A percentile compares a stretch with the other conserved stretches of the same genome.
phyloP scores from a whole-genome alignment of 2,113 vertebrate genomes.

The Arothron firmamentum region DNA sequence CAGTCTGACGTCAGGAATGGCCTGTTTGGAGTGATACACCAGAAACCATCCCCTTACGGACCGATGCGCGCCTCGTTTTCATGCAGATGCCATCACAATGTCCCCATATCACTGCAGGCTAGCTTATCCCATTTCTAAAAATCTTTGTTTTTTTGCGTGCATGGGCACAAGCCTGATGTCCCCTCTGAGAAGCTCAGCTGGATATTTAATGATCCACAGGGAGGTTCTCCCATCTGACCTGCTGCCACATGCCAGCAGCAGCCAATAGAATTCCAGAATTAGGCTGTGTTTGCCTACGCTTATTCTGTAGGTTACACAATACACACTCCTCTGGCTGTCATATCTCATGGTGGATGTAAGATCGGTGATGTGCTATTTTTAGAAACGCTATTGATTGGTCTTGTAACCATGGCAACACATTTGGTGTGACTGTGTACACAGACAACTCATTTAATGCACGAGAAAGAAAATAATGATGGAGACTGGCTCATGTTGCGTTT shows the following conservation, averaged over 20 bases:
- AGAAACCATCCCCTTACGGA: constrained; percentile 28
- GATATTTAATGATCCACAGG: constrained; percentile 29
- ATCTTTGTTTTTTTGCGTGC: constrained; percentile 9
- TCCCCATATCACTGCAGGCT: not conserved
- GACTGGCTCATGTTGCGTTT: too few relatives aligned
- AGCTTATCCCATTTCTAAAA: constrained; percentile 7
- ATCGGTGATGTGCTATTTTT: constrained; percentile 63
- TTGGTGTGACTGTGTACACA: constrained; percentile 33
- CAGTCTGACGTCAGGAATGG: constrained; percentile 26
- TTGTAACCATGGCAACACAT: constrained; percentile 60
- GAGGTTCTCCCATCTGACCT: constrained; percentile 29
- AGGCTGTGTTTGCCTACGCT: constrained; percentile 43
- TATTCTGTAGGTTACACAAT: constrained; percentile 39
- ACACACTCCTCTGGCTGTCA: constrained; percentile 27
- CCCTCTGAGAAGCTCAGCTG: constrained; percentile 12
- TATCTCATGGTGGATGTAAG: constrained; percentile 44
- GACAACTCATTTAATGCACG: constrained; percentile 5
- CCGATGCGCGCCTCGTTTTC: constrained; percentile 36
- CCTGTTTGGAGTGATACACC: not conserved
- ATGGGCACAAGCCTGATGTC: not conserved
- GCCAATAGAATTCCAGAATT: constrained; percentile 42
- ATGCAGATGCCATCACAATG: constrained; percentile 20
- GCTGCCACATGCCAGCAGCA: constrained; percentile 12
- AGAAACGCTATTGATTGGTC: constrained; percentile 64
- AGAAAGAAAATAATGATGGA: too few relatives aligned